phyloP scores from a whole-genome alignment of 2,797 vertebrate species.

The Eleutherodactylus coqui region DNA sequence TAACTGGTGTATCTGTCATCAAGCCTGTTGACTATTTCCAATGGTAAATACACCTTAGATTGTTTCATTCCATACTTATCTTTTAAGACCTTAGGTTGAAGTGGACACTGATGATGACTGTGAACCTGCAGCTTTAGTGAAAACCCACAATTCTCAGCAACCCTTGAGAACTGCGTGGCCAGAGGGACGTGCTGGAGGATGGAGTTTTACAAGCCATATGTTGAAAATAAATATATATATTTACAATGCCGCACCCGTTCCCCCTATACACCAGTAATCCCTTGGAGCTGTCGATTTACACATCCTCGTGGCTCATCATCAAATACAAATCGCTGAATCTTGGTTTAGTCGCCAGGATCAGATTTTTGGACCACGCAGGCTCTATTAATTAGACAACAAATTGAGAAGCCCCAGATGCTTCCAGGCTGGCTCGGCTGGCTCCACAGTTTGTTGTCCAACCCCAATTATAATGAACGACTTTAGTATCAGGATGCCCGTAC shows the following conservation, averaged over 20 bases:
- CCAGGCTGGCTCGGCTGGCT: not conserved
- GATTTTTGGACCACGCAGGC: slow-evolving; percentile 9
- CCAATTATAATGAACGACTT: slow-evolving; percentile 32
- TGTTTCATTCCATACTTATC: too few species aligned
- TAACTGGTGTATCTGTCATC: not conserved
- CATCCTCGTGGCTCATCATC: not conserved
- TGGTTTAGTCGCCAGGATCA: not conserved
- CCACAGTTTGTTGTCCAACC: slow-evolving; percentile 28
- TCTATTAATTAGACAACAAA: slow-evolving; percentile 34
- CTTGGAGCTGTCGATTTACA: not conserved
- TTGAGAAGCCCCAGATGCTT: slow-evolving; percentile 38
- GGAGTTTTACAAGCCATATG: not conserved
- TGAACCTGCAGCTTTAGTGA: too few species aligned
- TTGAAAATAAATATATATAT: too few species aligned
- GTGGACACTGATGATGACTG: too few species aligned
- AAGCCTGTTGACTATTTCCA: not conserved
- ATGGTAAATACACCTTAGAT: too few species aligned
- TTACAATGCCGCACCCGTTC: not conserved
- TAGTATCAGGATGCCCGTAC: too few species aligned
- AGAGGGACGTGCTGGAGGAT: not conserved
- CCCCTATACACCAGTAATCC: not conserved
- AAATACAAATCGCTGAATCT: not conserved
- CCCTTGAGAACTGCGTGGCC: not conserved
- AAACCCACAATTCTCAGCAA: too few species aligned
- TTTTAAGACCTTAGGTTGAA: too few species aligned